Evolutionary conservation across 2,797 vertebrate species (phyloP).

Genomic region (Perdix hodgsoniae): DNA sequence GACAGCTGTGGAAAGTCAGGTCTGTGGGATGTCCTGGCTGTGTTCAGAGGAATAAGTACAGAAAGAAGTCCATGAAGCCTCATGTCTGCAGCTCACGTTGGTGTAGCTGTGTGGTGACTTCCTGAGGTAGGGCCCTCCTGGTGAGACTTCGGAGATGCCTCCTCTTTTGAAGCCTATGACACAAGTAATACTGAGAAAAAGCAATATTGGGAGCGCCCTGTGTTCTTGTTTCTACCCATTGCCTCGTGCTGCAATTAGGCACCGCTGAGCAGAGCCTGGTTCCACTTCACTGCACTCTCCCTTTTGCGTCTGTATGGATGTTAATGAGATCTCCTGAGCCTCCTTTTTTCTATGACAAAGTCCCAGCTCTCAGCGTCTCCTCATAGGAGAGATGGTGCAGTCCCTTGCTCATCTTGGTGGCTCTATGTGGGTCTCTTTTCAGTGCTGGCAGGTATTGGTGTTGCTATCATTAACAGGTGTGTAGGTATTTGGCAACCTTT

Average conservation of each 20-base stretch:
- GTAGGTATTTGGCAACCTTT: background rate
- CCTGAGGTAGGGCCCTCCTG: background rate
- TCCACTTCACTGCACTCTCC: background rate
- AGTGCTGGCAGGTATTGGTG: no score
- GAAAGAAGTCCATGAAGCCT: background rate
- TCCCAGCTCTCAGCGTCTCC: background rate
- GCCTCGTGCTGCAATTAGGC: background rate
- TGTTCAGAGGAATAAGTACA: background rate
- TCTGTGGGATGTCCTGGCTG: background rate
- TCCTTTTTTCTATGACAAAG: no score
- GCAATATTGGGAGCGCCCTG: background rate
- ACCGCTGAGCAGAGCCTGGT: background rate
- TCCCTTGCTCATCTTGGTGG: background rate
- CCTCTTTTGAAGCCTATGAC: background rate
- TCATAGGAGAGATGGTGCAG: background rate
- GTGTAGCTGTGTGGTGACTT: background rate
- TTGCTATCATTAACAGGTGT: background rate
- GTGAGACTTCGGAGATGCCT: background rate
- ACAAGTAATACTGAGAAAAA: background rate
- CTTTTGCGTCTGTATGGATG: background rate
- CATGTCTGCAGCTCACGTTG: rapidly evolving
- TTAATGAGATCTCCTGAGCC: background rate
- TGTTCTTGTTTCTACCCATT: background rate
- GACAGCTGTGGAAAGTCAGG: background rate
- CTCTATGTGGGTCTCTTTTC: background rate